Base-by-base conservation (phyloP, 2,888 invertebrate genomes). In the Acleris sparsana region DNA sequence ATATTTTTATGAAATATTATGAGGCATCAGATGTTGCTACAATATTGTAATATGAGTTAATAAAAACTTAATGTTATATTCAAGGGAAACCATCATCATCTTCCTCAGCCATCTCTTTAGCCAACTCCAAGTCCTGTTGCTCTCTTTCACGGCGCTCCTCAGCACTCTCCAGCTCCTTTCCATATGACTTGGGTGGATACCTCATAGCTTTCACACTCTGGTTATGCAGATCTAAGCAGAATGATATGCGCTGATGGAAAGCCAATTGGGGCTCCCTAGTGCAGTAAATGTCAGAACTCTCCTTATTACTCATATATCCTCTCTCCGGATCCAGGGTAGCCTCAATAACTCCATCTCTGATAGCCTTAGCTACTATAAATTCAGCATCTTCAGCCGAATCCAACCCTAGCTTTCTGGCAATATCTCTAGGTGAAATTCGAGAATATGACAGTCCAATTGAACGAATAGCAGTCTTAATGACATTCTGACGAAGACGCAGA, bases 81-180 rank as follows among this genome's bases (percentile, higher is more conserved):
- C 80, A 93, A 80, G 93, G 93, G 82, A 96, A 97, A 72, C 96
- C 96, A 92, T 98, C 98, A 93, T 99, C 99, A 88, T 99, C 99
- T 84, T 99, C 99, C 83, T 99, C 99, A 7, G 99, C 99, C 97
- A 99, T 98, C 93, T 99, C 99, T 87, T 99, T 99, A n/a, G 99
- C 99, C 77, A 99, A 93, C 86, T 99, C 99, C 79, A 99, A 93
- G 89, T 99, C 99, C 87, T 99, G 99, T 80, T 99, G 99, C 86
- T 99, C 99, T 61, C 99, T 93, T 87, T 99, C 99, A 67, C 99
- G 94, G 59, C 99, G 94, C 80, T 99, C 99, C 89, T 99, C 99
- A 17, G 99, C 99, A 75, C 98, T 98, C 87, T 99, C 99, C 68
- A 99, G 93, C 85, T 99, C 99, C 82, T 99, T 98, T 20, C 99